These are phyloP conservation scores for Endotricha flammealis DNA, from an alignment of 2,888 invertebrate genomes.

Conservation along the genomic window DNA sequence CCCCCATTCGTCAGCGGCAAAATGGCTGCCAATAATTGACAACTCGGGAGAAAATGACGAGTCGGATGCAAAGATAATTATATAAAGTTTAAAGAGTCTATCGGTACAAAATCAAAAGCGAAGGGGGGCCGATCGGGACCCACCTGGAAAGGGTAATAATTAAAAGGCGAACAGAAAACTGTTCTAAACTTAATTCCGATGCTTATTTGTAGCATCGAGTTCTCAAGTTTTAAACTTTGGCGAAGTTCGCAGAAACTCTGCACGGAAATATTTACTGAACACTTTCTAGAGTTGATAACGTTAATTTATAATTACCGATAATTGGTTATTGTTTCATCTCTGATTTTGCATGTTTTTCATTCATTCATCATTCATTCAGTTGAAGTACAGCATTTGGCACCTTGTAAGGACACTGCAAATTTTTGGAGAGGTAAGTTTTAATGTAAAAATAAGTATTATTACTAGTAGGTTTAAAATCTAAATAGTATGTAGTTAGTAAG, in stretches of 20 bases:
- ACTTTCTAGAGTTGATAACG: slow-evolving; percentile 54
- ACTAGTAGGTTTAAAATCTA: too few species aligned
- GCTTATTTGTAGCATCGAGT: slow-evolving; percentile 73
- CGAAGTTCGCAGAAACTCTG: slow-evolving; percentile 31
- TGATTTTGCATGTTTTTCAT: too few species aligned
- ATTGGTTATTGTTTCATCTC: slow-evolving; percentile 55
- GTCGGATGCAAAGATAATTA: slow-evolving; percentile 35
- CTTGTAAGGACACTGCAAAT: too few species aligned
- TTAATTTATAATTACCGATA: slow-evolving; percentile 70
- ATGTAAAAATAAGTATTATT: too few species aligned
- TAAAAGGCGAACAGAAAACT: slow-evolving; percentile 72
- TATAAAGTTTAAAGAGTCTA: slow-evolving; percentile 39
- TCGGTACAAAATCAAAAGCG: slow-evolving; percentile 46
- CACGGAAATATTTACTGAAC: slow-evolving; percentile 55
- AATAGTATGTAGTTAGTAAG: too few species aligned
- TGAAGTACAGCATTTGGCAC: too few species aligned
- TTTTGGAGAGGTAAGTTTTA: too few species aligned
- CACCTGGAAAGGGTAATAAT: slow-evolving; percentile 68
- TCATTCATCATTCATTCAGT: too few species aligned
- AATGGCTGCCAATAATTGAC: slow-evolving; percentile 6
- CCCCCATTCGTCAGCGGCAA: too few species aligned
- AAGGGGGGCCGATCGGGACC: slow-evolving; percentile 43
- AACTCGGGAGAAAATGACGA: slow-evolving; percentile 6
- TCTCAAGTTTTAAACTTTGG: slow-evolving; percentile 40
- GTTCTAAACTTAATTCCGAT: slow-evolving; percentile 69